Evolutionary conservation across 2,113 vertebrate genomes (phyloP).

Genomic region (Athene noctua): DNA sequence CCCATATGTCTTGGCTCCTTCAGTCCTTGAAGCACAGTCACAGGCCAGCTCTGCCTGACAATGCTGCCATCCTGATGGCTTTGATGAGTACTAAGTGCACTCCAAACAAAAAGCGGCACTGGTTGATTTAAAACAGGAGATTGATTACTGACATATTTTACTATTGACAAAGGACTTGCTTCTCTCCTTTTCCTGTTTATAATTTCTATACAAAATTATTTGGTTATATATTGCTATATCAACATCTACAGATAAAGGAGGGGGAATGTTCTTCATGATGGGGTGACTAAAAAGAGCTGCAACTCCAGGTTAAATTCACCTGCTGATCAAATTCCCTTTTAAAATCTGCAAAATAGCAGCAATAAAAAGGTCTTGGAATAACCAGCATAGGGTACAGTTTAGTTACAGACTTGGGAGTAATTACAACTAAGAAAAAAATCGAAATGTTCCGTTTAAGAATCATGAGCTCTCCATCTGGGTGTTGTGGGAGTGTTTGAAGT

Average conservation of each 20-base stretch:
- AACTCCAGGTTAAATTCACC: neutral
- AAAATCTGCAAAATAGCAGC: neutral
- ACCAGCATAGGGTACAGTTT: neutral
- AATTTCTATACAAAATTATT: neutral
- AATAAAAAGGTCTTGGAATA: neutral
- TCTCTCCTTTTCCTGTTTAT: neutral
- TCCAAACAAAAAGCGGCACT: neutral
- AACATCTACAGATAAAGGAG: neutral
- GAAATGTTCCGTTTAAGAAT: neutral
- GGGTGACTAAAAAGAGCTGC: neutral
- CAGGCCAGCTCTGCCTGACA: neutral
- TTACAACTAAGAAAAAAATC: neutral
- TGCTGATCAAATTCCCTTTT: neutral
- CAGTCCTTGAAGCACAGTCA: neutral
- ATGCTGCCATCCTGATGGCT: neutral
- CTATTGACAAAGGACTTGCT: neutral
- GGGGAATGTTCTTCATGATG: neutral
- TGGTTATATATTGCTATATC: neutral
- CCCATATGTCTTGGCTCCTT: rapidly evolving
- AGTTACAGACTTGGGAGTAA: conserved; percentile 13
- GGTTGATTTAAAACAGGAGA: neutral
- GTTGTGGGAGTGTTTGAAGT: neutral
- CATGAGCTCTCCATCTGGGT: neutral
- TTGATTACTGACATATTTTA: neutral
- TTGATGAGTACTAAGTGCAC: neutral